phyloP scores from a whole-genome alignment of 2,113 vertebrate genomes.

The Chitala chitala region DNA sequence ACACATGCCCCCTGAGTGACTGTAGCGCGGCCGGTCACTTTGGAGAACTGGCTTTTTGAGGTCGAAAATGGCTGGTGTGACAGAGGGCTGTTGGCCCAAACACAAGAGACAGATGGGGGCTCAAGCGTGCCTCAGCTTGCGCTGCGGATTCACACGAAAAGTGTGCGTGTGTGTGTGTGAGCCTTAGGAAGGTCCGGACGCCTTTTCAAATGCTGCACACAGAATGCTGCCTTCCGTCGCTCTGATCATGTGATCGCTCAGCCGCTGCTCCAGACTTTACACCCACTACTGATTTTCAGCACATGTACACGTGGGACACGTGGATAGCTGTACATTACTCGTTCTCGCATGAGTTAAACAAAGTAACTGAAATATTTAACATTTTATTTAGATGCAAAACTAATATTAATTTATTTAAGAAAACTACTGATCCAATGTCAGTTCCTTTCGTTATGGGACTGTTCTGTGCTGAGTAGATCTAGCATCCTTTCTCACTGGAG shows the following conservation, averaged over 20 bases:
- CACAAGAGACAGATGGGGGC: no score
- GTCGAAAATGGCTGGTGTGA: conserved; percentile 36
- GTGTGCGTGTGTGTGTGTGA: no score
- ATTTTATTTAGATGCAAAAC: conserved; percentile 71
- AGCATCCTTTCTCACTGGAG: conserved; percentile 52
- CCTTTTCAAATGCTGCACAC: no score
- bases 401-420: conserved; percentile 97
- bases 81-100: conserved; percentile 28
- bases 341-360: conserved; percentile 56
- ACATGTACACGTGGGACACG: conserved; percentile 32
- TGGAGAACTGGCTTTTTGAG: conserved; percentile 1
- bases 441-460: conserved; percentile 38
- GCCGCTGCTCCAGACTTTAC: no score
- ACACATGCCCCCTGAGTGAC: no score
- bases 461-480: conserved; percentile 64
- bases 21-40: not conserved
- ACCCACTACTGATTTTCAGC: not conserved
- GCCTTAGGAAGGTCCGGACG: conserved; percentile 5
- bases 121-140: no score
- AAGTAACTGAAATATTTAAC: conserved; percentile 77
- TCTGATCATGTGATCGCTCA: no score
- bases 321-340: conserved; percentile 38
- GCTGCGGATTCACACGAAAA: no score
- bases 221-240: no score
- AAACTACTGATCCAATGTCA: conserved; percentile 64